These are phyloP conservation scores for Carcina quercana DNA, from an alignment of 2,888 invertebrate genomes.

Conservation along the genomic window DNA sequence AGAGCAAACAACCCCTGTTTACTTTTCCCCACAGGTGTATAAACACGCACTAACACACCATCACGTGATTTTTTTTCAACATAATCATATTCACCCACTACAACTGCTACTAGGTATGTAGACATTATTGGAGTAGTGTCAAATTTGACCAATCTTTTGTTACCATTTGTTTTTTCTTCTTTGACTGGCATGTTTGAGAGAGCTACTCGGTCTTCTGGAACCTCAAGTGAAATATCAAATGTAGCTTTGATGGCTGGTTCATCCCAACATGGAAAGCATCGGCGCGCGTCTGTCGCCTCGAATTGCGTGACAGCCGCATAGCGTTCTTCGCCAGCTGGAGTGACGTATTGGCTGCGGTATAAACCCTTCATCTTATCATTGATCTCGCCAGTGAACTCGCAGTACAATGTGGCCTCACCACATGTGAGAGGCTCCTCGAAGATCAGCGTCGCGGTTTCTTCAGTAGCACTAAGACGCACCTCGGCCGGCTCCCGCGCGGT, in stretches of 20 bases:
- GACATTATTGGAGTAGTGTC: conserved; percentile 95
- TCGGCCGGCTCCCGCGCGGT: conserved; percentile 40
- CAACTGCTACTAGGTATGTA: conserved; percentile 94
- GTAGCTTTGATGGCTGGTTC: conserved; percentile 97
- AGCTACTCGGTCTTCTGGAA: conserved; percentile 87
- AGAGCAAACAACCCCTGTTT: conserved; percentile 94
- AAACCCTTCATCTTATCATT: conserved; percentile 97
- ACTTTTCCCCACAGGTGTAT: conserved; percentile 92
- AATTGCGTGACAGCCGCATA: conserved; percentile 95
- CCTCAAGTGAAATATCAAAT: conserved; percentile 90
- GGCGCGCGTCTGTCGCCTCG: conserved; percentile 91
- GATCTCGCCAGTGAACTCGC: conserved; percentile 89
- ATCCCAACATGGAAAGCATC: conserved; percentile 98
- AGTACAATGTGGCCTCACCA: conserved; percentile 74
- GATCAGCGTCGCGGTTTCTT: conserved; percentile 80
- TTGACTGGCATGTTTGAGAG: conserved; percentile 93
- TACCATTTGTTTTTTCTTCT: conserved; percentile 55
- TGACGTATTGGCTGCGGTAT: conserved; percentile 91
- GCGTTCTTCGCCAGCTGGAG: conserved; percentile 82
- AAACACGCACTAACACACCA: conserved; percentile 87
- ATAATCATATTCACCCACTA: conserved; percentile 96
- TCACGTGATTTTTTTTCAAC: conserved; percentile 89
- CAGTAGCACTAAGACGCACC: conserved; percentile 58
- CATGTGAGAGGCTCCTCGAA: conserved; percentile 76
- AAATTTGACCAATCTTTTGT: conserved; percentile 78